phyloP scores from a whole-genome alignment of 2,888 invertebrate species.

The Epinotia demarniana region DNA sequence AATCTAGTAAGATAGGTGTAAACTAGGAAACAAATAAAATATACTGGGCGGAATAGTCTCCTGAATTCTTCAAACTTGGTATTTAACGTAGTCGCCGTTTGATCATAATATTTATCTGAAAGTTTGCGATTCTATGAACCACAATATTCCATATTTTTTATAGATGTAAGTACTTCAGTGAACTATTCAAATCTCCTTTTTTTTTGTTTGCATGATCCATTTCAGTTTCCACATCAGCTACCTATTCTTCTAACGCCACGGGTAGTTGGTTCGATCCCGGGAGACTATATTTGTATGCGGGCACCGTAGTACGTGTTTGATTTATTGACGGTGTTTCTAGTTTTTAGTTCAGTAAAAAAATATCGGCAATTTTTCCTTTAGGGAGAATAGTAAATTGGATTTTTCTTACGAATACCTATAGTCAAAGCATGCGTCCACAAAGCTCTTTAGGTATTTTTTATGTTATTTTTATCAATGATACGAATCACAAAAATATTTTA shows the following conservation, averaged over 20 bases:
- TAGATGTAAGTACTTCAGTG: no score
- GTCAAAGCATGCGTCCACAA: not conserved
- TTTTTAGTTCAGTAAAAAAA: constrained; percentile 15
- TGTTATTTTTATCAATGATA: no score
- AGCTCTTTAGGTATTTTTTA: no score
- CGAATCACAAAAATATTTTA: no score
- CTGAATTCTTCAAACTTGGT: constrained; percentile 4
- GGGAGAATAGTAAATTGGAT: not conserved
- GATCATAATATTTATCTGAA: not conserved
- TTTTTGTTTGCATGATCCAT: not conserved
- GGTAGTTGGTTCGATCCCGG: constrained; percentile 25
- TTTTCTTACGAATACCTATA: not conserved
- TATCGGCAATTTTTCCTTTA: not conserved
- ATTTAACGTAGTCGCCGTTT: not conserved
- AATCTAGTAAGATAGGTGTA: no score
- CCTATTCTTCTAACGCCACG: not conserved
- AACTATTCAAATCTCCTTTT: no score
- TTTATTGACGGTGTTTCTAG: constrained; percentile 33
- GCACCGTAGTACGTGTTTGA: constrained; percentile 19
- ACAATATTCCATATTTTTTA: no score
- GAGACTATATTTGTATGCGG: constrained; percentile 35
- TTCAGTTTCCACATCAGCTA: constrained; percentile 5
- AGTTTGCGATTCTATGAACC: not conserved
- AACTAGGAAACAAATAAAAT: no score
- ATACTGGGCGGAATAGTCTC: not conserved